phyloP scores from a whole-genome alignment of 1,140 invertebrate species.

The Calephelis nemesis region DNA sequence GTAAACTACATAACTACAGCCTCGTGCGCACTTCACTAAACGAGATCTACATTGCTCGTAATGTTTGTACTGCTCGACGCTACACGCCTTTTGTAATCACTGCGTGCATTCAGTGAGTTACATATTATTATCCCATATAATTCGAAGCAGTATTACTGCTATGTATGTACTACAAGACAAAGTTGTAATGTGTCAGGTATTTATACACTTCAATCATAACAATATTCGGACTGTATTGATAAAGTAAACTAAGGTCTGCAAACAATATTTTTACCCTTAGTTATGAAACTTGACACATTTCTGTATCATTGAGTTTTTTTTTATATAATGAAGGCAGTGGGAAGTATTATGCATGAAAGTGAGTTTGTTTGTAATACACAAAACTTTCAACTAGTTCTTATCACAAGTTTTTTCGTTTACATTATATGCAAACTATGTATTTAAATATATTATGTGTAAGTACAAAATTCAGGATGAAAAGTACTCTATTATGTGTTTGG shows the following conservation, averaged over 20 bases:
- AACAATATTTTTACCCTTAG: neutral
- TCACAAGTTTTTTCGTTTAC: too few relatives aligned
- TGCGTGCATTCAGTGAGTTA: conserved; percentile 77
- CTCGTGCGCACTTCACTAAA: conserved; percentile 70
- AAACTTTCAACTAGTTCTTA: neutral
- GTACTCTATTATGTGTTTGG: too few relatives aligned
- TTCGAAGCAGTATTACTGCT: conserved; percentile 50
- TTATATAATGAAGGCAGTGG: neutral
- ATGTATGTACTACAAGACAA: conserved; percentile 1
- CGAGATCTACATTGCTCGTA: conserved; percentile 68
- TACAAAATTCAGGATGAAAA: too few relatives aligned
- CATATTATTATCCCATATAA: conserved; percentile 69
- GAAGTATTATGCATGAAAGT: conserved; percentile 2
- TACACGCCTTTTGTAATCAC: conserved; percentile 71
- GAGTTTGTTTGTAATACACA: neutral
- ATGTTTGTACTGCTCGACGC: conserved; percentile 64
- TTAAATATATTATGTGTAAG: neutral
- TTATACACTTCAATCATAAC: neutral
- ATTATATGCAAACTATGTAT: too few relatives aligned
- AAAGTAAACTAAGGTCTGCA: neutral
- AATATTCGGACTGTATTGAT: neutral
- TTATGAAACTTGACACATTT: neutral
- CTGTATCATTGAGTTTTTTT: neutral
- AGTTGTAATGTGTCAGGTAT: conserved; percentile 12
- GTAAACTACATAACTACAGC: conserved; percentile 69